Conservation (phyloP, 2,888 invertebrate species). For the Tipula vernalis region DNA sequence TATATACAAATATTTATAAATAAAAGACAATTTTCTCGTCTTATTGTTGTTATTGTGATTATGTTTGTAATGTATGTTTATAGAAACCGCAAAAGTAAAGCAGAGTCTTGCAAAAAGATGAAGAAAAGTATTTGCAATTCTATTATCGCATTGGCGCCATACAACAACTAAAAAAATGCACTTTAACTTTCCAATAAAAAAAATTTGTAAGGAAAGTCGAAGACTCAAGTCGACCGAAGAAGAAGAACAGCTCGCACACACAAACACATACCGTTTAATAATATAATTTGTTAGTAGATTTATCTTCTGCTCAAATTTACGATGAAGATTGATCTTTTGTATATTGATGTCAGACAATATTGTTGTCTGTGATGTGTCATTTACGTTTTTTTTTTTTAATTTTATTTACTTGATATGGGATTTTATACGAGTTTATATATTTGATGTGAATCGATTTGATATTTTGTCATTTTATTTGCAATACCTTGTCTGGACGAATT, state of each 20-base stretch:
- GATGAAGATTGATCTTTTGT: background rate
- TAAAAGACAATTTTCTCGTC: background rate
- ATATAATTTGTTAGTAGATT: background rate
- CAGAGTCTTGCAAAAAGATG: background rate
- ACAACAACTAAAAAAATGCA: background rate
- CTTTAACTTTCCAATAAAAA: background rate
- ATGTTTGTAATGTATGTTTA: background rate
- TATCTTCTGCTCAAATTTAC: background rate
- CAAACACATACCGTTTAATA: background rate
- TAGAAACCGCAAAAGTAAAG: background rate
- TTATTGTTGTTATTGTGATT: background rate
- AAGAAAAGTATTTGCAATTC: background rate
- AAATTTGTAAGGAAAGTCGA: background rate
- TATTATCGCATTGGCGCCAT: background rate
- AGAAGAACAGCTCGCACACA: background rate
- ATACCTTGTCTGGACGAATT: background rate
- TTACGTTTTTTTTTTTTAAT: background rate
- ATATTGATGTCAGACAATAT: background rate
- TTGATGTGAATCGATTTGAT: background rate
- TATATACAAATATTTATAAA: background rate
- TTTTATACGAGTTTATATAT: background rate
- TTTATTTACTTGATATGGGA: background rate
- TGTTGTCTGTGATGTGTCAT: background rate
- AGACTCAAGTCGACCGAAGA: background rate
- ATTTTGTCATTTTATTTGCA: background rate